Conservation (phyloP, 2,888 invertebrate species). For the Marasmarcha lunaedactyla region DNA sequence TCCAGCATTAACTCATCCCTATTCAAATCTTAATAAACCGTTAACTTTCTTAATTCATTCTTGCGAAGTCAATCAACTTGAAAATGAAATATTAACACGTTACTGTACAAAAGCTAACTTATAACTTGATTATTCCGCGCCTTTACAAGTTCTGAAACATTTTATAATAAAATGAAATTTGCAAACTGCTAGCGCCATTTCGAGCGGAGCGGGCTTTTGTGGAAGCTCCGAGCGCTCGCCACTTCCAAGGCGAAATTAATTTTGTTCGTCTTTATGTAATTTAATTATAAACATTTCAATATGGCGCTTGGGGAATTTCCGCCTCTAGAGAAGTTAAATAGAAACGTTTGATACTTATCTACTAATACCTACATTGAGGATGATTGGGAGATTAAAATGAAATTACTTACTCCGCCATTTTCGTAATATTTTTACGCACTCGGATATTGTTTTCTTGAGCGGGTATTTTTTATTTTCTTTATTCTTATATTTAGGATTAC, state of each 20-base stretch:
- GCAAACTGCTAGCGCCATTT: slow-evolving; percentile 49
- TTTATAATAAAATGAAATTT: slow-evolving; percentile 60
- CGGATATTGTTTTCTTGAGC: too few species aligned
- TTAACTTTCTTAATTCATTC: too few species aligned
- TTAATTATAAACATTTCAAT: slow-evolving; percentile 72
- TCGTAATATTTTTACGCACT: slow-evolving; percentile 29
- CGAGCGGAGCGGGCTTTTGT: slow-evolving; percentile 47
- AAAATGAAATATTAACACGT: slow-evolving; percentile 72
- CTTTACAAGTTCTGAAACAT: slow-evolving; percentile 64
- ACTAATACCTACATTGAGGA: slow-evolving; percentile 61
- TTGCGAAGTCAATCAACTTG: slow-evolving; percentile 39
- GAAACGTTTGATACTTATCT: slow-evolving; percentile 71
- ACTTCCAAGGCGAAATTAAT: slow-evolving; percentile 69
- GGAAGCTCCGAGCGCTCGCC: slow-evolving; percentile 35
- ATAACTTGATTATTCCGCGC: slow-evolving; percentile 70
- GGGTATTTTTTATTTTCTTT: too few species aligned
- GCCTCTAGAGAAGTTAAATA: slow-evolving; percentile 65
- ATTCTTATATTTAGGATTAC: too few species aligned
- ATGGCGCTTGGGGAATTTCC: slow-evolving; percentile 67
- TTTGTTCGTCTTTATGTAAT: slow-evolving; percentile 72
- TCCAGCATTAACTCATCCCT: too few species aligned
- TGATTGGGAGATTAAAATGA: slow-evolving; percentile 56
- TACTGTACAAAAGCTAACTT: slow-evolving; percentile 69
- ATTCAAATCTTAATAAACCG: too few species aligned
- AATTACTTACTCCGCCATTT: slow-evolving; percentile 35